Evolutionary conservation across 2,113 vertebrate species (phyloP), one percentile per base, ranked within the genome.

Genomic region (Chionomys nivalis): DNA sequence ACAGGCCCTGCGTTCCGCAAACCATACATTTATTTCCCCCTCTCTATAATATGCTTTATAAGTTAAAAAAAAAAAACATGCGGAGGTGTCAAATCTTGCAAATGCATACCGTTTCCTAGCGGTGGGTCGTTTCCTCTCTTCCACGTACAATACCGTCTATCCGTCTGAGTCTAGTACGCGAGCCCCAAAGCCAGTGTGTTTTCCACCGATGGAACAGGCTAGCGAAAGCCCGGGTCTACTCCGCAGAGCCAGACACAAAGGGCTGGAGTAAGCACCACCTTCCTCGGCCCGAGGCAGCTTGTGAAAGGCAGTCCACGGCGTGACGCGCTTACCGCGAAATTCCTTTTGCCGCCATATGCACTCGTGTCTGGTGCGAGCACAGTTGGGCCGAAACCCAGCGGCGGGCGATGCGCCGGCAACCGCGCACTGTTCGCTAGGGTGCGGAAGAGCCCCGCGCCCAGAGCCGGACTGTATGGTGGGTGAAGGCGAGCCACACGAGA

Each of bases 241-340:
- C 83, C 36, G 68, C 93, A 78, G 92, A 93, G 92, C 14, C 26
- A 91, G 91, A 96, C 95, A 96, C 95, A 97, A 97, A 97, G 94
- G 96, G 65, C 77, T 91, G 49, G 31, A 24, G 65, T 0, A 5
- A 87, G 93, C 94, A 63, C 89, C 93, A 82, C 94, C 88, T 96
- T 93, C 52, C 44, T 78, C 13, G 52, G 91, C 42, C 13, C 7
- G 13, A 86, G 66, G n/a, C 87, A 70, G 95, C 95, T 88, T 5
- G 68, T 36, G 82, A 96, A 94, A 94, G 77, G 78, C 89, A 49
- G 39, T 16, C 6, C n/a, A 47, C 47, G 9, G 75, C 55, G 10
- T 23, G 90, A 89, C 86, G 94, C 94, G 3, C 44, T 63, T 7
- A 89, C 91, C 89, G 91, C 96, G 77, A 96, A 97, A 96, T 94